Evolutionary conservation across 2,888 invertebrate genomes (phyloP).

Genomic region (Pantelozetes paolii): DNA sequence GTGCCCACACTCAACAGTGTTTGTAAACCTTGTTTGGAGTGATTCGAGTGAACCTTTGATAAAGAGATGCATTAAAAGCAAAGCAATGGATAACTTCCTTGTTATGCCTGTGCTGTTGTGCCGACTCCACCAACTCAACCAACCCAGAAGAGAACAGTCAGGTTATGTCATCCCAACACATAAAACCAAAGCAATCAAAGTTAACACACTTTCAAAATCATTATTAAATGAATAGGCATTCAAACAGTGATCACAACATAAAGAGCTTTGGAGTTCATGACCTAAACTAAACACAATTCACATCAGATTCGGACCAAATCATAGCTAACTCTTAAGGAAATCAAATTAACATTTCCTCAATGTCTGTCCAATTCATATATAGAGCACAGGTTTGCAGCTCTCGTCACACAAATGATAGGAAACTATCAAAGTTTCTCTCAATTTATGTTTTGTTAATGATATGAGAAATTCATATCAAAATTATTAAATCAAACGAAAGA

Average conservation of each 20-base stretch:
- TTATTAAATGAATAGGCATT: constrained; percentile 10
- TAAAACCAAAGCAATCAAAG: not conserved
- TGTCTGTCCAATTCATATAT: not conserved
- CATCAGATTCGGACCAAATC: not conserved
- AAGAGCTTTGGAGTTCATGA: constrained; percentile 9
- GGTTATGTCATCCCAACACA: not conserved
- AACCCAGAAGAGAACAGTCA: constrained; percentile 1
- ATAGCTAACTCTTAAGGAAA: constrained; percentile 5
- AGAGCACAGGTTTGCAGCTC: too few relatives aligned
- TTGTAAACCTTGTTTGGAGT: not conserved
- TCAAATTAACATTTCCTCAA: not conserved
- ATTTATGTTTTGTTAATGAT: too few relatives aligned
- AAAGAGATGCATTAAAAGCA: constrained; percentile 16
- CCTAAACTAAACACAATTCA: constrained; percentile 2
- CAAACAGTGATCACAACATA: not conserved
- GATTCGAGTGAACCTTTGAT: constrained; percentile 7
- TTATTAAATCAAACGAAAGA: too few relatives aligned
- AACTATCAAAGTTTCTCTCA: too few relatives aligned
- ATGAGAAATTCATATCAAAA: too few relatives aligned
- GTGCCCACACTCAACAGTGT: not conserved
- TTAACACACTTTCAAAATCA: constrained; percentile 20
- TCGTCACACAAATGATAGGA: too few relatives aligned
- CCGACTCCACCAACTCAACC: not conserved
- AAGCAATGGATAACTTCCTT: constrained; percentile 16
- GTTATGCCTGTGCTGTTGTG: constrained; percentile 1